Evolutionary conservation across 2,113 vertebrate genomes (phyloP).

Genomic region (Gallinago paraguaiae): DNA sequence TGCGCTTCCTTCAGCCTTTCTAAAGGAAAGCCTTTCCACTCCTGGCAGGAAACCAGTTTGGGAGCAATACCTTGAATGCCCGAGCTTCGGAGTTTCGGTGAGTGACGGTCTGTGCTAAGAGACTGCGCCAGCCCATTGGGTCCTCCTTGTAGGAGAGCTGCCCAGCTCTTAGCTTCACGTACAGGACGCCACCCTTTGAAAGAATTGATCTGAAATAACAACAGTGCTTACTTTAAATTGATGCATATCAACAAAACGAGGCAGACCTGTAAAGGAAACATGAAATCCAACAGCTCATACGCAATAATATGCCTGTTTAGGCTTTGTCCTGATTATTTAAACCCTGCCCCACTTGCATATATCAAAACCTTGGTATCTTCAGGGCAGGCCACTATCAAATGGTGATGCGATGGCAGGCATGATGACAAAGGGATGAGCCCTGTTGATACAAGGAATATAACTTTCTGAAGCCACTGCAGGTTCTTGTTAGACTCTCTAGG

Average conservation of each 20-base stretch:
- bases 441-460: background rate
- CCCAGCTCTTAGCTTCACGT: slow-evolving; percentile 93
- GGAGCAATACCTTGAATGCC: slow-evolving; percentile 85
- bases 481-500: background rate
- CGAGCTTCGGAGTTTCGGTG: slow-evolving; percentile 85
- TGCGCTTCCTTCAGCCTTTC: background rate
- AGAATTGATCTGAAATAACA: slow-evolving; percentile 86
- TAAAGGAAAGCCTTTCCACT: background rate
- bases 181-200: slow-evolving; percentile 89
- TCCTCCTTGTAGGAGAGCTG: slow-evolving; percentile 98
- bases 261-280: background rate
- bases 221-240: accelerated
- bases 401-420: background rate
- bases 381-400: background rate
- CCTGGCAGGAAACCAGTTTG: background rate
- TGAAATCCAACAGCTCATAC: background rate
- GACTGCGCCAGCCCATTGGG: slow-evolving; percentile 94
- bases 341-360: background rate
- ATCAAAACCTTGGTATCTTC: background rate
- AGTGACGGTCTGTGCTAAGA: slow-evolving; percentile 87
- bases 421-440: background rate
- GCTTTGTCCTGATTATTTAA: background rate
- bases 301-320: accelerated
- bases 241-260: accelerated
- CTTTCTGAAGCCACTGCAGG: background rate